Evolutionary conservation across 2,113 vertebrate genomes (phyloP), one percentile per base, ranked within the genome.

Genomic region (Eira barbara): DNA sequence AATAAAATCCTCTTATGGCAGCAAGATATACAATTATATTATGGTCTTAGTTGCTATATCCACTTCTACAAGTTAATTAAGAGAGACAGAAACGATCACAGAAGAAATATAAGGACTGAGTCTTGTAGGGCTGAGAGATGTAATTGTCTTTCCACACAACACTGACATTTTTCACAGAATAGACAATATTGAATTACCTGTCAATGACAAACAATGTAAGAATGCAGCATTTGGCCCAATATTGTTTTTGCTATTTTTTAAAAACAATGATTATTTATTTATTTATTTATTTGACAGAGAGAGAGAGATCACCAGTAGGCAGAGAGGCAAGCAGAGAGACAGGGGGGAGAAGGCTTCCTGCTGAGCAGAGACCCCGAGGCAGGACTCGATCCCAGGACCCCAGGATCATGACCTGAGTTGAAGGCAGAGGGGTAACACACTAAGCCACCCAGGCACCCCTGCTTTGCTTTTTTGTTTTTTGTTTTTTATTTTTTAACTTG

Each of bases 131-230:
- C 17, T 80, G 63, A 97, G 94, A 93, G 10, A 89, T 34, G 1
- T 69, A 86, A 45, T 31, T 84, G 11, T 55, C 29, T 76, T 97
- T 96, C 45, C 59, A 81, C 31, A 85, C 2, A 47, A 91, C 17
- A 21, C n/a, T 52, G 80, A 17, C 3, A 79, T 92, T 92, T 96
- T 95, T 69, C 73, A 94, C 39, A 90, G 31, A 36, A 84, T 73
- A 96, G n/a, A 49, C 29, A 55, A 20, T 65, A 42, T n/a, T 95
- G 25, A 88, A 97, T 93, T 83, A 89, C 39, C 83, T 86, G 17
- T 90, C 83, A 96, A 45, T 88, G 52, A 92, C 20, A 92, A 97
- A 67, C 20, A 91, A 39, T 57, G 18, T 88, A 93, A 83, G 87
- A 93, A 83, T 95, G 82, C 49, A 87, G 36, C 29, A 91, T 42